Conservation (phyloP, 2,888 invertebrate species). For the Scotopteryx bipunctaria region DNA sequence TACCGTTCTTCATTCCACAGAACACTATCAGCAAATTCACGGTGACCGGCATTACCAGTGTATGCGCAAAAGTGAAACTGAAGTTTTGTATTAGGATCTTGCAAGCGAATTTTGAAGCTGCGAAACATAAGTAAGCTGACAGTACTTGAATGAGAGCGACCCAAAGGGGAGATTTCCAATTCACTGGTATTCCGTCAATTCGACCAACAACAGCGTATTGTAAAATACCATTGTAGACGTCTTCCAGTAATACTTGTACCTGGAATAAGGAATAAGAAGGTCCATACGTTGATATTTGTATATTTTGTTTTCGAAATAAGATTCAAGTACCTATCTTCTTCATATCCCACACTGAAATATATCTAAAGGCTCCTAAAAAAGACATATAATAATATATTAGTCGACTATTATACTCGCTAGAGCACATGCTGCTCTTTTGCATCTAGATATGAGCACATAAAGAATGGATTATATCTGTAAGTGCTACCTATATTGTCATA, state of each 20-base stretch:
- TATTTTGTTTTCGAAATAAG: no score
- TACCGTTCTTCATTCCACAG: constrained; percentile 85
- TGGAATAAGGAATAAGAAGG: constrained; percentile 46
- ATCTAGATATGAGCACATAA: no score
- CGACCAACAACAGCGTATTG: constrained; percentile 64
- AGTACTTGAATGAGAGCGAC: constrained; percentile 86
- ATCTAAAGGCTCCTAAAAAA: no score
- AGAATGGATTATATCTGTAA: no score
- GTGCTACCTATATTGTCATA: no score
- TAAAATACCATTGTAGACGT: constrained; percentile 59
- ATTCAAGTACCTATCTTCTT: no score
- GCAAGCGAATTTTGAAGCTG: constrained; percentile 91
- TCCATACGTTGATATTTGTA: background rate
- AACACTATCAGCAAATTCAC: constrained; percentile 87
- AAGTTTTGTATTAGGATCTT: constrained; percentile 95
- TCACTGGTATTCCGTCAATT: constrained; percentile 52
- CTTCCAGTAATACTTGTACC: constrained; percentile 73
- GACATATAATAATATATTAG: no score
- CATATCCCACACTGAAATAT: no score
- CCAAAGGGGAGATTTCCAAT: constrained; percentile 78
- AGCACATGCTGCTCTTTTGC: no score
- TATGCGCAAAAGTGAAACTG: constrained; percentile 93
- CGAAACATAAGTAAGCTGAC: constrained; percentile 86
- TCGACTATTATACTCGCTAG: no score
- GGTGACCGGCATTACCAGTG: constrained; percentile 89